These are phyloP conservation scores for Ornithorhynchus anatinus DNA, from an alignment of 2,113 vertebrate genomes.

Conservation along the genomic window DNA sequence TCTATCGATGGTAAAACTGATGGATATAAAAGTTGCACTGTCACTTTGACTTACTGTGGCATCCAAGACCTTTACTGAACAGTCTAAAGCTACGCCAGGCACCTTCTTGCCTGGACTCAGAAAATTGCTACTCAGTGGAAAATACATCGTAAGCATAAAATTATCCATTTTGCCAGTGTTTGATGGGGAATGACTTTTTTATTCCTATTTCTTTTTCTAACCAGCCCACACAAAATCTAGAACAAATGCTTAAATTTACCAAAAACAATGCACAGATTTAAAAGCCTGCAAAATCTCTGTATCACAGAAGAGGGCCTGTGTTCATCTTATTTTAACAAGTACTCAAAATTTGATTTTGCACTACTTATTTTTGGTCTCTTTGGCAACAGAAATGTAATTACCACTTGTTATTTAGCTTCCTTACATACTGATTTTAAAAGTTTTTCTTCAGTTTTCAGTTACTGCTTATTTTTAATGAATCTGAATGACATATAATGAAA, in stretches of 20 bases:
- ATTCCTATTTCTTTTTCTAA: no score
- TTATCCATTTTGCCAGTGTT: not conserved
- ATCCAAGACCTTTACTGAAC: not conserved
- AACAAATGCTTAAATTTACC: not conserved
- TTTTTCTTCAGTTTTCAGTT: not conserved
- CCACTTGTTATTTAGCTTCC: conserved; percentile 17
- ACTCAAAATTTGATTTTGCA: not conserved
- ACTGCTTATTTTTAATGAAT: not conserved
- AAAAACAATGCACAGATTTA: not conserved
- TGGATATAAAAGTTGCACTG: no score
- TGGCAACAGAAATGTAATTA: conserved; percentile 13
- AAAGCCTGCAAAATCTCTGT: no score
- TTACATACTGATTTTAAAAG: not conserved
- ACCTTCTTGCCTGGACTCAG: not conserved
- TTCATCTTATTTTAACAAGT: conserved; percentile 5
- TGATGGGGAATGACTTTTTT: not conserved
- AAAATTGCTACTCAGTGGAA: not conserved
- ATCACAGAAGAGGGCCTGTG: not conserved
- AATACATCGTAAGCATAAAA: not conserved
- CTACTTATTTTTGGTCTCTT: conserved; percentile 17
- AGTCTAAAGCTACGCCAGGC: conserved; percentile 6
- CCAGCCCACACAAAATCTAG: not conserved
- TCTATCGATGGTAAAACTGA: no score
- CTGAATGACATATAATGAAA: not conserved
- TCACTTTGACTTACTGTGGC: not conserved